Conservation (phyloP, 2,888 invertebrate species). For the Megalurothrips usitatus region DNA sequence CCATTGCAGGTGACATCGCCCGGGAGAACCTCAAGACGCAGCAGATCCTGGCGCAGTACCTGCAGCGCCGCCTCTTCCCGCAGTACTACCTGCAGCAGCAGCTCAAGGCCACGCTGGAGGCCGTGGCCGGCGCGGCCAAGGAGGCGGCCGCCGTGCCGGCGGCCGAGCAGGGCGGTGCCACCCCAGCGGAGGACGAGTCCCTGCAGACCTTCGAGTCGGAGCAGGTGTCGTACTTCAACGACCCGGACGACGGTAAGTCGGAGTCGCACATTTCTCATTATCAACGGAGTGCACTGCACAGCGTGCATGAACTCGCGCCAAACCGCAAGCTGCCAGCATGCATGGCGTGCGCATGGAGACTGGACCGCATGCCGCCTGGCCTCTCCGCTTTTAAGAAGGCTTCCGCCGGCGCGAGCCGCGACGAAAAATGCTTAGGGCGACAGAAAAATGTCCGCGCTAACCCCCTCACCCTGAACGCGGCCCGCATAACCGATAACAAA, state of each 20-base stretch:
- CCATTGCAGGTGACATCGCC: constrained; percentile 53
- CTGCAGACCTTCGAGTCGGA: constrained; percentile 68
- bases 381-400: too few species aligned
- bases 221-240: constrained; percentile 52
- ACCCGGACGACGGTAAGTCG: constrained; percentile 39
- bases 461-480: too few species aligned
- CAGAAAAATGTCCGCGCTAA: too few species aligned
- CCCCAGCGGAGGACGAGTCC: constrained; percentile 43
- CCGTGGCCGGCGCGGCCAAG: constrained; percentile 52
- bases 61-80: constrained; percentile 65
- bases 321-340: too few species aligned
- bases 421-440: too few species aligned
- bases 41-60: constrained; percentile 68
- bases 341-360: too few species aligned
- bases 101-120: constrained; percentile 51
- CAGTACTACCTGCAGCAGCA: constrained; percentile 40
- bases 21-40: constrained; percentile 72
- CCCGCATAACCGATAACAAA: too few species aligned
- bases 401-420: too few species aligned
- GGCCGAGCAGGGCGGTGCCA: constrained; percentile 31
- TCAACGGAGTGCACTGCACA: too few species aligned
- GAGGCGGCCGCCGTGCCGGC: constrained; percentile 29
- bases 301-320: too few species aligned
- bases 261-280: too few species aligned
- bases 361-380: too few species aligned